These are phyloP conservation scores for Hirtodrosophila cameraria DNA, from an alignment of 2,888 invertebrate genomes.

Conservation along the genomic window DNA sequence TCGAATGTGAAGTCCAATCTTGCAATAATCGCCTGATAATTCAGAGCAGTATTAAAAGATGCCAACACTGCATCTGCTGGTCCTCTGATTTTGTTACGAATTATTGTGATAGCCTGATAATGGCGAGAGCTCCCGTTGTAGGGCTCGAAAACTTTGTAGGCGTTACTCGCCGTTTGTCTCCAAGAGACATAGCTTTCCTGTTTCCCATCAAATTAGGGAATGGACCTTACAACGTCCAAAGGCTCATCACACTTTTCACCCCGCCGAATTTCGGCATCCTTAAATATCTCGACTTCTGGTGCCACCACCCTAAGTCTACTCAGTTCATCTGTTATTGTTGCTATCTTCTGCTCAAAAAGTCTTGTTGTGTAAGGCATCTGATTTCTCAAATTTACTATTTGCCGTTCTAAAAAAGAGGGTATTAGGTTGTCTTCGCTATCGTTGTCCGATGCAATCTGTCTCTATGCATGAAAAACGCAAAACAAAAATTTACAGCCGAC, in stretches of 20 bases:
- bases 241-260: neutral
- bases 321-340: conserved; percentile 1
- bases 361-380: conserved; percentile 1
- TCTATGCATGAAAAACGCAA: too few species aligned
- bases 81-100: conserved; percentile 10
- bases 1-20: neutral
- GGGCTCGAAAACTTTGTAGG: conserved; percentile 7
- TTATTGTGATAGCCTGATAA: conserved; percentile 9
- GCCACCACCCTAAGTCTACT: neutral
- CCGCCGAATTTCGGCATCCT: neutral
- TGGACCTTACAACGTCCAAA: conserved; percentile 6
- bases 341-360: neutral
- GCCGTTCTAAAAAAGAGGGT: too few species aligned
- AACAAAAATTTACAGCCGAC: too few species aligned
- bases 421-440: too few species aligned
- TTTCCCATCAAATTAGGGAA: conserved; percentile 11
- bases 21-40: neutral
- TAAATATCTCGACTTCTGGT: neutral
- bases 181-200: conserved; percentile 14
- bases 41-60: neutral
- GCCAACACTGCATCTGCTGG: neutral
- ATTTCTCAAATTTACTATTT: too few species aligned
- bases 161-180: conserved; percentile 9
- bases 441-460: too few species aligned
- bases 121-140: conserved; percentile 10